Base-by-base conservation (phyloP, 2,888 invertebrate genomes). In the Mythimna lalbum region DNA sequence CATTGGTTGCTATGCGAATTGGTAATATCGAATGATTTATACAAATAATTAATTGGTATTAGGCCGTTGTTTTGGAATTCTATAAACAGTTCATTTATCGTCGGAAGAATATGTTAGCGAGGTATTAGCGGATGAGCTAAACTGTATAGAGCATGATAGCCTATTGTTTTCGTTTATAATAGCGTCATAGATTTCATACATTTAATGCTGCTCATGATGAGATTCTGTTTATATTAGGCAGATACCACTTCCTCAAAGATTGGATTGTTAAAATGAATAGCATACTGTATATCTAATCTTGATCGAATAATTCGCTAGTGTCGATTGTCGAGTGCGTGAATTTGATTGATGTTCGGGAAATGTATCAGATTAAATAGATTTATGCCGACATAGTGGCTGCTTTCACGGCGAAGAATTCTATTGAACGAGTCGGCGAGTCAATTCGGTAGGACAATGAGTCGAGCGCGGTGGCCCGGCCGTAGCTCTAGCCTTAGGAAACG, bases 311-410 rank as follows among this genome's bases (percentile, higher is more conserved):
- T 89, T 90, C 86, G 88, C 88, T 81, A 86, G 75, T 86, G 76
- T 81, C 77, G 75, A 73, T 76, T 77, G 82, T 82, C 77, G 75
- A 73, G 76, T 77, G 82, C 71, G 81, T 76, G 78, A 53, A 43
- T 69, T 84, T 93, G 93, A 95, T 93, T 93, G 92, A 94, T 93
- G 90, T 92, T 86, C 86, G 87, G 89, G 88, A 91, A 92, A 90
- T 88, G 91, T 93, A 92, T 93, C 90, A 91, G 90, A 93, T 93
- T 92, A 91, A 93, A 94, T 92, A 90, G 89, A 93, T 90, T 90
- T 90, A 91, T 90, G 89, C 86, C 88, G 88, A 85, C 86, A 88
- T 89, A 90, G 91, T 92, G 86, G 90, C 89, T 91, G 90, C 92
- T 92, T 94, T 93, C 90, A 92, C 90, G 90, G 90, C 89, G 88